Base-by-base conservation (phyloP, 2,113 vertebrate genomes). In the Ictalurus punctatus region DNA sequence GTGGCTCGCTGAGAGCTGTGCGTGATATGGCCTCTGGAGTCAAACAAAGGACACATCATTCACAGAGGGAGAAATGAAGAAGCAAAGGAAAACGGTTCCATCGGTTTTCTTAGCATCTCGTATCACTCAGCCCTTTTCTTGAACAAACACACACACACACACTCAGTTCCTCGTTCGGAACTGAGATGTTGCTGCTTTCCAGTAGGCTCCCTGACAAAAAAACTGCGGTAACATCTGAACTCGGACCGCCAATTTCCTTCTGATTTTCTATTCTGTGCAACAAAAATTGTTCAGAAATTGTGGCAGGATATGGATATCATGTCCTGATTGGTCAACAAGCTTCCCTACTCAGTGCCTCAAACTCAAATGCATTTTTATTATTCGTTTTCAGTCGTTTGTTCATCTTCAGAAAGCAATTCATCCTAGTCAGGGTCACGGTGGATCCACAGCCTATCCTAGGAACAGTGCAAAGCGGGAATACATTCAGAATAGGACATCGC, bases 21-120 rank as follows among this genome's bases (percentile, higher is more conserved):
- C 84, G 91, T 92, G 87, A 37, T 59, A 56, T 87, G 85, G 91
- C 91, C 78, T 71, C 87, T 67, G 86, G 59, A 86, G 86, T 88
- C 84, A 86, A 88, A 86, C 83, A 84, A 79, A 89, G n/a, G 84
- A 87, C 79, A 86, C 88, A 83, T 89, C 88, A 88, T 90, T 86
- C 86, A 88, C 74, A 69, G 48, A 88, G 69, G 74, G 13, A 86
- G 86, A 63, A 65, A 88, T 78, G 80, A 86, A 74, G 71, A 73
- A 84, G 85, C 69, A 86, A 89, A 89, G 83, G 59, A 54, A 81
- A 88, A 85, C 25, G 58, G n/a, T 84, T 69, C 58, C 59, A 61
- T 90, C 78, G 25, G 65, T 86, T 78, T n/a, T 30, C 52, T 79
- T 84, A 87, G 73, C 78, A 87, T 84, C 81, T 87, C 81, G 25